phyloP scores from a whole-genome alignment of 2,888 invertebrate genomes.

The Heteropelma amictum region DNA sequence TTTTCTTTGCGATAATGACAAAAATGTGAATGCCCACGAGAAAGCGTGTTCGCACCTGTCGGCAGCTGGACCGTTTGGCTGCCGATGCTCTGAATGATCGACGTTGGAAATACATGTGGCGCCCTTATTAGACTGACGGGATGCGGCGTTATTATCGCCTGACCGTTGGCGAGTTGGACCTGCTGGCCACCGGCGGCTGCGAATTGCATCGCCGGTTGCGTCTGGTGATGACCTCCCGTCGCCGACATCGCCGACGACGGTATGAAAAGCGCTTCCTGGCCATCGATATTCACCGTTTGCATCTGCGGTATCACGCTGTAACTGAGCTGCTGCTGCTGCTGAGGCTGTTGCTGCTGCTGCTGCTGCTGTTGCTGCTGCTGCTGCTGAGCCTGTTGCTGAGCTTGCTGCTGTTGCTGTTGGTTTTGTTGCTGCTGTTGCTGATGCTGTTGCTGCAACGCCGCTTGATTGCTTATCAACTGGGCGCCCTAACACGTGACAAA shows the following conservation, averaged over 20 bases:
- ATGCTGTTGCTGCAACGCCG: constrained; percentile 70
- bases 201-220: constrained; percentile 76
- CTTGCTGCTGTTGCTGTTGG: constrained; percentile 77
- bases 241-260: constrained; percentile 85
- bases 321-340: constrained; percentile 79
- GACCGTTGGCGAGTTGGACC: constrained; percentile 77
- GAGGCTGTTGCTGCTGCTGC: constrained; percentile 79
- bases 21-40: too few relatives aligned
- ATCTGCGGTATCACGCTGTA: constrained; percentile 85
- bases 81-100: constrained; percentile 85
- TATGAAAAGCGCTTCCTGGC: constrained; percentile 94
- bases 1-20: too few relatives aligned
- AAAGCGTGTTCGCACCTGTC: constrained; percentile 77
- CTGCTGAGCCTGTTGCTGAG: constrained; percentile 73
- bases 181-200: constrained; percentile 74
- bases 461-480: constrained; percentile 72
- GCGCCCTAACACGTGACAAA: constrained; percentile 70
- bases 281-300: constrained; percentile 95
- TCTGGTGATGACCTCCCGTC: constrained; percentile 78
- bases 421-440: constrained; percentile 79
- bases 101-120: constrained; percentile 84
- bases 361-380: constrained; percentile 76
- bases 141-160: constrained; percentile 78
- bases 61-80: constrained; percentile 85
- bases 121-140: constrained; percentile 83